Conservation (phyloP, 2,888 invertebrate genomes). For the Acleris emargana region DNA sequence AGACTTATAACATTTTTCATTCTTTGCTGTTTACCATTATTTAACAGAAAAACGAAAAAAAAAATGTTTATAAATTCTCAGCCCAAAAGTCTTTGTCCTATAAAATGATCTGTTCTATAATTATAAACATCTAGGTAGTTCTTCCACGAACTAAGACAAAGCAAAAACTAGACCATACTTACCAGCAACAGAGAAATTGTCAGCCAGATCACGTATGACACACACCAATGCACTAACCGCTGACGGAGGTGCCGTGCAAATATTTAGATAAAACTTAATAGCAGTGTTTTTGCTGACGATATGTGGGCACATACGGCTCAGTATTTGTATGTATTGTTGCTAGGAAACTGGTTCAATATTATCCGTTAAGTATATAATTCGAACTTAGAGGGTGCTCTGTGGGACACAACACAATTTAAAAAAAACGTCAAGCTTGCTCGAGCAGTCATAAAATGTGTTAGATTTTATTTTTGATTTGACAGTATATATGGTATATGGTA, state of each 20-base stretch:
- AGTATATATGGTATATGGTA: no score
- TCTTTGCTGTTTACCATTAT: no score
- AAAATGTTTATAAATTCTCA: not conserved
- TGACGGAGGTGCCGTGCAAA: conserved; percentile 12
- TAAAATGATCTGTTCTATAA: conserved; percentile 16
- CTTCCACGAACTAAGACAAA: conserved; percentile 17
- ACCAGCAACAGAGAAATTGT: conserved; percentile 15
- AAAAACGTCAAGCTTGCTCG: no score
- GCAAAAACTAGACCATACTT: conserved; percentile 17
- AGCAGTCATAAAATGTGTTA: no score
- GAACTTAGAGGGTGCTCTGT: no score
- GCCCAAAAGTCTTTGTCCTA: conserved; percentile 1
- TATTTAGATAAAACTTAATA: conserved; percentile 12
- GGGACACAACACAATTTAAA: no score
- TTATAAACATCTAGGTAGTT: conserved; percentile 3
- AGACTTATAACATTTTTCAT: no score
- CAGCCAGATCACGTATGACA: conserved; percentile 38
- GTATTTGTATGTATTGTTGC: no score
- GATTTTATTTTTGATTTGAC: no score
- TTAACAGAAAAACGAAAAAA: no score
- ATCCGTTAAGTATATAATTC: no score
- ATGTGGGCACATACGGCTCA: not conserved
- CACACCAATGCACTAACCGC: conserved; percentile 25
- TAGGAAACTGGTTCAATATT: no score
- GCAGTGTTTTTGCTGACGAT: not conserved